Conservation (phyloP, 2,113 vertebrate species). For the Aspiorhynchus laticeps region DNA sequence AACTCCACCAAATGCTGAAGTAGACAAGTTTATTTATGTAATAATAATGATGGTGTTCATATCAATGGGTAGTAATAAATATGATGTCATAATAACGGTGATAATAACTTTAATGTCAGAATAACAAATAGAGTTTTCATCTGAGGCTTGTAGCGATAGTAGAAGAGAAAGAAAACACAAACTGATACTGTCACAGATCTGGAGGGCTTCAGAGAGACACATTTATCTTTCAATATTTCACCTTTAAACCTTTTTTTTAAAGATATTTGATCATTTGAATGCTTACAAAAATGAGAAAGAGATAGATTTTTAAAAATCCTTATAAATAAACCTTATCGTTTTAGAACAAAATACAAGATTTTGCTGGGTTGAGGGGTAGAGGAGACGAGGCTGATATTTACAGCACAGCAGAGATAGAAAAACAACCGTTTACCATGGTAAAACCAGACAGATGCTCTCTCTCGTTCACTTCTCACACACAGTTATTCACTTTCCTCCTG, state of each 20-base stretch:
- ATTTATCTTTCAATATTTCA: slow-evolving; percentile 72
- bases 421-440: slow-evolving; percentile 67
- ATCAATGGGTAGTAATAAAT: slow-evolving; percentile 76
- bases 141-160: slow-evolving; percentile 78
- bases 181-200: slow-evolving; percentile 70
- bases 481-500: neutral
- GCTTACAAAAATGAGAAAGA: slow-evolving; percentile 79
- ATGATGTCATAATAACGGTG: slow-evolving; percentile 78
- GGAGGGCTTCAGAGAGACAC: slow-evolving; percentile 61
- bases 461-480: neutral
- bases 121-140: slow-evolving; percentile 80
- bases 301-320: slow-evolving; percentile 75
- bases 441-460: slow-evolving; percentile 46
- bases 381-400: slow-evolving; percentile 38
- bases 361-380: slow-evolving; percentile 53
- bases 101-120: slow-evolving; percentile 77
- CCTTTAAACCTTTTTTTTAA: slow-evolving; percentile 71
- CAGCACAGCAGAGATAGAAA: slow-evolving; percentile 68
- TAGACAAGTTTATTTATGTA: slow-evolving; percentile 51
- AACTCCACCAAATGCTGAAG: neutral
- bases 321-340: slow-evolving; percentile 78
- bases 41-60: slow-evolving; percentile 45
- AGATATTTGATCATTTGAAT: slow-evolving; percentile 71
- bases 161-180: slow-evolving; percentile 74
- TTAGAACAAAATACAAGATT: slow-evolving; percentile 82